A percentile compares a stretch with the other conserved stretches of the same genome.
Evolutionary conservation across 2,797 vertebrate genomes (phyloP).

Genomic region (Holocentrus rufus): DNA sequence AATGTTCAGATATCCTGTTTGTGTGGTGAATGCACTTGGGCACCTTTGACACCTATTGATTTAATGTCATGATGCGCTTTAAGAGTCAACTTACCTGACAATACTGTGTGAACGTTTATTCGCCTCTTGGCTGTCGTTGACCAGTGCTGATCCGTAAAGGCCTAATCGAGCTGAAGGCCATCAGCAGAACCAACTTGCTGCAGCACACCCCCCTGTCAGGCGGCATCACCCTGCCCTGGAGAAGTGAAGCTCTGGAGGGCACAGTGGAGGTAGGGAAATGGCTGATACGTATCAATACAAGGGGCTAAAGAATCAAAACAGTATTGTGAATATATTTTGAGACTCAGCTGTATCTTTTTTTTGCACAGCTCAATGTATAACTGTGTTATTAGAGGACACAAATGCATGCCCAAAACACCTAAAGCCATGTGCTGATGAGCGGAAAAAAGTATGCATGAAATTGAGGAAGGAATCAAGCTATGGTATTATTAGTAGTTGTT

Average conservation of each 20-base stretch:
- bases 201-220: constrained; percentile 82
- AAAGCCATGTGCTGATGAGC: too few species aligned
- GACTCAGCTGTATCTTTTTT: constrained; percentile 32
- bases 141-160: constrained; percentile 85
- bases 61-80: background rate
- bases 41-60: background rate
- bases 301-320: too few species aligned
- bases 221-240: constrained; percentile 85
- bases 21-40: background rate
- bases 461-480: too few species aligned
- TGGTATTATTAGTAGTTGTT: too few species aligned
- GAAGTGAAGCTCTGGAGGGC: constrained; percentile 82
- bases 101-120: background rate
- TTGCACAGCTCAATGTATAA: background rate
- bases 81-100: background rate
- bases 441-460: too few species aligned
- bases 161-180: constrained; percentile 81
- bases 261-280: constrained; percentile 79
- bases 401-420: too few species aligned
- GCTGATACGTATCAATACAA: too few species aligned
- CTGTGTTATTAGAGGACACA: too few species aligned
- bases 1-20: too few species aligned
- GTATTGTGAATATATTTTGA: too few species aligned
- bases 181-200: constrained; percentile 76
- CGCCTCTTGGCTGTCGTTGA: constrained; percentile 8